Evolutionary conservation across 2,888 invertebrate species (phyloP).

Genomic region (Xylota segnis): DNA sequence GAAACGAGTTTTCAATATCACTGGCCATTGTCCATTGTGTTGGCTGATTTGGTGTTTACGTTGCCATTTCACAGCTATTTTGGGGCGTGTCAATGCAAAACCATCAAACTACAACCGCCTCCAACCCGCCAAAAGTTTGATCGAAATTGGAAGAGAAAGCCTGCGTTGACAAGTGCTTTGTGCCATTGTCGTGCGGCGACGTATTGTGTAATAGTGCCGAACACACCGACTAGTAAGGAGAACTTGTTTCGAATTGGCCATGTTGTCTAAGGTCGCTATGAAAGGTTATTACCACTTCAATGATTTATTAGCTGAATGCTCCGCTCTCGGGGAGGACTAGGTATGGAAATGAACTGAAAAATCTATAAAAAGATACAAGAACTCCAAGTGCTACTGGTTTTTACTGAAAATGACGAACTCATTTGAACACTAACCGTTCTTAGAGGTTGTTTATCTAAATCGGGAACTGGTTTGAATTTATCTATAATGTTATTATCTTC

Average conservation of each 20-base stretch:
- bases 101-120: neutral
- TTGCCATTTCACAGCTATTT: conserved; percentile 33
- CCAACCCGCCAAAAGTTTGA: conserved; percentile 8
- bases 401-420: neutral
- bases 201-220: neutral
- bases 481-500: neutral
- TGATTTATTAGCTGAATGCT: neutral
- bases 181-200: too few species aligned
- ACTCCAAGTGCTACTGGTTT: conserved; percentile 6
- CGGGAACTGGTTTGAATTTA: conserved; percentile 22
- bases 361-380: neutral
- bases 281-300: conserved; percentile 24
- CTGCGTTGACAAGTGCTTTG: neutral
- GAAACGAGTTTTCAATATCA: conserved; percentile 50
- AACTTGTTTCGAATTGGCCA: conserved; percentile 20
- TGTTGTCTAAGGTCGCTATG: conserved; percentile 20
- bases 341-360: neutral
- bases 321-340: neutral
- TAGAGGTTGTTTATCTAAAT: neutral
- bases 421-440: conserved; percentile 18
- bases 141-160: conserved; percentile 5
- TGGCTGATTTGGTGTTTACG: conserved; percentile 6
- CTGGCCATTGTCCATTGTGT: conserved; percentile 25
- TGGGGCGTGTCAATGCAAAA: conserved; percentile 50
- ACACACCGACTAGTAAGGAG: conserved; percentile 1